Percentiles rank a stretch among this genome's conserved stretches.
Conservation (phyloP, 2,797 vertebrate species). For the Acrocephalus scirpaceus region DNA sequence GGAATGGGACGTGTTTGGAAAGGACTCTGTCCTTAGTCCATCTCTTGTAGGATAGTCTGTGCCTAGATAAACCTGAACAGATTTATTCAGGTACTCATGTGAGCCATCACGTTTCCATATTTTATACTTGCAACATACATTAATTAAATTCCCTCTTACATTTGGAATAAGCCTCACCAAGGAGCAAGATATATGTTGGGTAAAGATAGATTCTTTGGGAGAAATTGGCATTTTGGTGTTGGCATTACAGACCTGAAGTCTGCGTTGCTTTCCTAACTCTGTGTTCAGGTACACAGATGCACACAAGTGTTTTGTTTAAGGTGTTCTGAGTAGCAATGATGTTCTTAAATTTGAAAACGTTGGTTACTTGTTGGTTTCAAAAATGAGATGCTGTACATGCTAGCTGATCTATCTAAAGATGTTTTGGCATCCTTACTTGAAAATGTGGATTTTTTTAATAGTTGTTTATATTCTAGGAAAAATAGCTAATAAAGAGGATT, state of each 20-base stretch:
- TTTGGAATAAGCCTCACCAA: background rate
- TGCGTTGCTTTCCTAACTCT: background rate
- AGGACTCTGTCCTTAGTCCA: background rate
- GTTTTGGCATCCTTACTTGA: background rate
- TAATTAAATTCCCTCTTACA: background rate
- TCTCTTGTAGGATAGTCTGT: background rate
- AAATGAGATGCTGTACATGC: background rate
- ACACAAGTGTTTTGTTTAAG: background rate
- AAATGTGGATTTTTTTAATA: background rate
- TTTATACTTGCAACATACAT: background rate
- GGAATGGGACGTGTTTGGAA: background rate
- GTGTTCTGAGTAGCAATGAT: background rate
- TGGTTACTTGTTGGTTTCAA: background rate
- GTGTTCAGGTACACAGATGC: background rate
- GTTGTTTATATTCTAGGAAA: background rate
- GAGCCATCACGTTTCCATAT: background rate
- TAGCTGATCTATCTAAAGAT: background rate
- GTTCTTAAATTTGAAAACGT: background rate
- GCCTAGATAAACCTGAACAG: background rate
- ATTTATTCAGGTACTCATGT: background rate
- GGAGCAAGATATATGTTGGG: background rate
- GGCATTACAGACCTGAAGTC: background rate
- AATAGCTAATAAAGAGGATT: background rate
- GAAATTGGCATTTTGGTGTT: background rate
- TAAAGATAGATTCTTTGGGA: background rate